Conservation (phyloP, 2,888 invertebrate genomes). For the Crocallis elinguaria region DNA sequence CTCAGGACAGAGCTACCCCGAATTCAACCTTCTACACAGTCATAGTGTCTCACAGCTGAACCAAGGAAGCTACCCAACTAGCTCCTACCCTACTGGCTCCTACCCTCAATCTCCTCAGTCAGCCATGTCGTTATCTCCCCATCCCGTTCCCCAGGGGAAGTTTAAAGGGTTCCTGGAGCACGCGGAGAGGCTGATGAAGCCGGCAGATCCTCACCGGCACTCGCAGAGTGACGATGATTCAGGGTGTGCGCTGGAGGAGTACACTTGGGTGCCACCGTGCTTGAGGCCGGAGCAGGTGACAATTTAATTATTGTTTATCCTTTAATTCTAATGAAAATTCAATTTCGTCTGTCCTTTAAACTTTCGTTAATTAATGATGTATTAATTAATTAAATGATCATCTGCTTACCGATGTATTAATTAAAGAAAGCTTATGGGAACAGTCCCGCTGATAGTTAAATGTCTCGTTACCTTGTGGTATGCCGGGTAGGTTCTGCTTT, state of each 20-base stretch:
- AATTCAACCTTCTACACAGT: conserved; percentile 62
- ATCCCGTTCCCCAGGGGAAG: conserved; percentile 76
- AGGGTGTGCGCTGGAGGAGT: conserved; percentile 98
- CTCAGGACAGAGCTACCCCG: conserved; percentile 54
- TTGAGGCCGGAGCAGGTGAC: conserved; percentile 98
- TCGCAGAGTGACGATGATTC: conserved; percentile 99
- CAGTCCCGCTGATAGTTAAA: too few relatives aligned
- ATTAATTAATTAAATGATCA: too few relatives aligned
- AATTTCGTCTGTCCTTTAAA: too few relatives aligned
- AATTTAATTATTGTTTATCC: too few relatives aligned
- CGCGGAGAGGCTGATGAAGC: conserved; percentile 86
- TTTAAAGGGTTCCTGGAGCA: conserved; percentile 76
- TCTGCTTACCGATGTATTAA: too few relatives aligned
- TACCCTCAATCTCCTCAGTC: conserved; percentile 75
- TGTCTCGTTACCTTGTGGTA: too few relatives aligned
- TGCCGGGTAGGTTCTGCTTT: too few relatives aligned
- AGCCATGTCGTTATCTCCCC: conserved; percentile 77
- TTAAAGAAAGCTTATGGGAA: too few relatives aligned
- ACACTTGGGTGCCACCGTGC: conserved; percentile 99
- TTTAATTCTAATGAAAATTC: too few relatives aligned
- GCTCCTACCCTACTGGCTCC: conserved; percentile 11
- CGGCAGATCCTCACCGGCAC: conserved; percentile 91
- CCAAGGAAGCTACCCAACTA: conserved; percentile 61
- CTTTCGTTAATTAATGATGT: too few relatives aligned
- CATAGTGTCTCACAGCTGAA: conserved; percentile 65